Evolutionary conservation across 1,140 invertebrate species (phyloP), one percentile per base, ranked within the genome.

Genomic region (Paramacrobiotus metropolitanus): DNA sequence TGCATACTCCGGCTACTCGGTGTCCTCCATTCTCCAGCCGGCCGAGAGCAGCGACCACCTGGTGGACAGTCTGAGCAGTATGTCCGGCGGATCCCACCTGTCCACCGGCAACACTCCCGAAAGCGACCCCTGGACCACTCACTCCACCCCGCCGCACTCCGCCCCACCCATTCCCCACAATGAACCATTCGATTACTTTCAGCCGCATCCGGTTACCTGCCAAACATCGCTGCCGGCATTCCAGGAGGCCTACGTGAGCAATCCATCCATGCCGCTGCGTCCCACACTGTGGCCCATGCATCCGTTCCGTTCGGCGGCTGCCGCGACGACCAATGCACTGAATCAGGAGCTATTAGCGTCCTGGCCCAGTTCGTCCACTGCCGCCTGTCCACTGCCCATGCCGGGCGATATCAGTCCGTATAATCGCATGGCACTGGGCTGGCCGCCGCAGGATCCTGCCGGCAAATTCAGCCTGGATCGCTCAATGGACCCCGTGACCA

Each of bases 1-100:
- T 28, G 15, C 9, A 15, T 28, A 20, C 24, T 55, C 48, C 48
- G n/a, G n/a, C n/a, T n/a, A n/a, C n/a, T 9, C 48, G 15, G 15
- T 24, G 15, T 20, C 48, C 9, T 55, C 48, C 48, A 4, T 55
- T 24, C 48, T 55, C 4, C 48, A 55, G 15, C 4, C 4, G 15
- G 15, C 48, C 15, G 48, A 55, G 15, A 24, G 15, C 15, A n/a
- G n/a, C n/a, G 48, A 55, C 48, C 48, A 55, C 28, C 48, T 55
- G 48, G 28, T 55, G 48, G 48, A 55, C 48, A 55, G 48, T 24
- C 15, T 55, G 48, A 55, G 48, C 48, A 55, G 48, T 24, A 55
- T 55, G 48, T 55, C 15, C 48, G 15, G 15, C 48, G 48, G 48
- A 55, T 15, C 15, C 28, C 15, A 28, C 4, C 48, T 15, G 24